These are phyloP conservation scores for Hirtodrosophila histrioides DNA, from an alignment of 2,888 invertebrate species.

Conservation along the genomic window DNA sequence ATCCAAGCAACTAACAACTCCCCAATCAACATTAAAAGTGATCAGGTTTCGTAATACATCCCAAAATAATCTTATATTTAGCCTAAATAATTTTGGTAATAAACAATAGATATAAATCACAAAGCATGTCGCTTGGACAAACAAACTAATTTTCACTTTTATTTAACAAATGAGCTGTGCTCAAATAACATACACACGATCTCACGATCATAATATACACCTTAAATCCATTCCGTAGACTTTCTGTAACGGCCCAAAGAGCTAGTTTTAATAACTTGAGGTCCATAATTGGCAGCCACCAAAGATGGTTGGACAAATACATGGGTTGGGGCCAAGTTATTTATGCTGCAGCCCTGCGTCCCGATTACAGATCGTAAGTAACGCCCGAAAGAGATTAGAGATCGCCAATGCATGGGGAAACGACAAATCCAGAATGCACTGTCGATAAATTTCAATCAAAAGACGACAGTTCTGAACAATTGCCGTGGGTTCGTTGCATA, in stretches of 20 bases:
- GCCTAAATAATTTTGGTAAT: too few species aligned
- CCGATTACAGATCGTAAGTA: constrained; percentile 23
- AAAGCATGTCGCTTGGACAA: constrained; percentile 55
- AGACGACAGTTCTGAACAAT: constrained; percentile 40
- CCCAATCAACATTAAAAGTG: constrained; percentile 9
- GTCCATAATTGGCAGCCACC: constrained; percentile 62
- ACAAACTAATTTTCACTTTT: constrained; percentile 74
- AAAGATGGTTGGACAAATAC: constrained; percentile 37
- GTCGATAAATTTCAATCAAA: constrained; percentile 71
- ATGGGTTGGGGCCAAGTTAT: constrained; percentile 19
- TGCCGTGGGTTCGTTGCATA: constrained; percentile 65
- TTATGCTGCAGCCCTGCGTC: constrained; percentile 34
- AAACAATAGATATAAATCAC: constrained; percentile 61
- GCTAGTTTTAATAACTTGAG: constrained; percentile 55
- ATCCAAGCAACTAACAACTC: too few species aligned
- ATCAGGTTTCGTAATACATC: constrained; percentile 26
- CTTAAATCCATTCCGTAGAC: constrained; percentile 29
- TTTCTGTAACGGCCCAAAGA: constrained; percentile 57
- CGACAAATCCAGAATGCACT: constrained; percentile 61
- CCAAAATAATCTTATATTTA: constrained; percentile 41
- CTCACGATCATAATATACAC: constrained; percentile 47
- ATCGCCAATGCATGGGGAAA: constrained; percentile 32
- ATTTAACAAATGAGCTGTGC: constrained; percentile 66
- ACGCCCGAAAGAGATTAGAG: constrained; percentile 46
- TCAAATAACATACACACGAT: constrained; percentile 34